phyloP scores from a whole-genome alignment of 2,888 invertebrate species.

The Spatulosminthurus flaviceps region DNA sequence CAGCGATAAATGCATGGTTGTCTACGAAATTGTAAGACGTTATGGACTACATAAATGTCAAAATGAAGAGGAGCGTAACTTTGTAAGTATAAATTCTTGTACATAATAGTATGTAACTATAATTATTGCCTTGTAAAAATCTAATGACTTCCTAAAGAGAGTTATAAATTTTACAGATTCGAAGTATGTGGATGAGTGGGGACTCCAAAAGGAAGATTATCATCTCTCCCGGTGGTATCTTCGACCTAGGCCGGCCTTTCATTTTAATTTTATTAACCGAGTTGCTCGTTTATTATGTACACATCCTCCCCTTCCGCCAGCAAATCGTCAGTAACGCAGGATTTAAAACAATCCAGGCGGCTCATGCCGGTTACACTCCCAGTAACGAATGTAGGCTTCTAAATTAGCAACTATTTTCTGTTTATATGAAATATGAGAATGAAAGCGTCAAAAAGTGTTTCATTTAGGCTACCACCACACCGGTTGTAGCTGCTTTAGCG shows the following conservation, averaged over 20 bases:
- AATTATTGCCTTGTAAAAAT: too few relatives aligned
- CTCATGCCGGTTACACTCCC: too few relatives aligned
- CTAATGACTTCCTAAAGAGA: too few relatives aligned
- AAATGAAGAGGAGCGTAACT: slow-evolving; percentile 10
- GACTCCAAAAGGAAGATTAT: not conserved
- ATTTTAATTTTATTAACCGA: not conserved
- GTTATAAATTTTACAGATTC: not conserved
- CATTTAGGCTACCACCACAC: too few relatives aligned
- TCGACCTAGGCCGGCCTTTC: not conserved
- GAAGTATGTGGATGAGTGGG: slow-evolving; percentile 19
- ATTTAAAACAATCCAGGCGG: too few relatives aligned
- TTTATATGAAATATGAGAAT: too few relatives aligned
- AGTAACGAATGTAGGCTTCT: too few relatives aligned
- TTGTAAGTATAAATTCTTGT: slow-evolving; percentile 6
- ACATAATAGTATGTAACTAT: too few relatives aligned
- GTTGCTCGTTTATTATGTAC: not conserved
- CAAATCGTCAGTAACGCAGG: too few relatives aligned
- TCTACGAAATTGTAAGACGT: slow-evolving; percentile 17
- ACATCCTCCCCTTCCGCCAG: not conserved
- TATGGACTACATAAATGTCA: slow-evolving; percentile 21
- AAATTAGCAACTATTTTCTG: too few relatives aligned
- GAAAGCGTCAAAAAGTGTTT: too few relatives aligned
- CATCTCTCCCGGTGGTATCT: not conserved
- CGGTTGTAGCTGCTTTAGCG: too few relatives aligned
- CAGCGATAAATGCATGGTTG: slow-evolving; percentile 18